Percentiles rank a stretch among this genome's conserved stretches.
Evolutionary conservation across 2,113 vertebrate genomes (phyloP).

Genomic region (Tonatia bakeri): DNA sequence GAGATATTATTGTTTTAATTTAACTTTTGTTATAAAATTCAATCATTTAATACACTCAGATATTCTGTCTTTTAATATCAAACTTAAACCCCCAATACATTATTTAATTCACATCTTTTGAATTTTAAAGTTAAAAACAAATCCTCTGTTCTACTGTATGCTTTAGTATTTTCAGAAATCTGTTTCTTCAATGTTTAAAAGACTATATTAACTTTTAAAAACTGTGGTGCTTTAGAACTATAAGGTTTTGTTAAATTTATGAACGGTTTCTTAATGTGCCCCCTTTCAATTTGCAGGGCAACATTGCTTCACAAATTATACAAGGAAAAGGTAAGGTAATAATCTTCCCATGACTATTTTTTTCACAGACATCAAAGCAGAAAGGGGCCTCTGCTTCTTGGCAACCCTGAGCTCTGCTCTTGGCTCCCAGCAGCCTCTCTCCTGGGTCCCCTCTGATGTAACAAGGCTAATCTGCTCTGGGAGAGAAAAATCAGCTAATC

Average conservation of each 20-base stretch:
- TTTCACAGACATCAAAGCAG: not conserved
- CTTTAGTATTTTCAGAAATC: not conserved
- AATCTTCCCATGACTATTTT: not conserved
- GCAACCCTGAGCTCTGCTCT: not conserved
- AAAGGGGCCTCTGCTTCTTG: not conserved
- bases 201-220: not conserved
- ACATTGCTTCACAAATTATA: not conserved
- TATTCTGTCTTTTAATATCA: not conserved
- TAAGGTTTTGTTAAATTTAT: not conserved
- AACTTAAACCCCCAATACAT: not conserved
- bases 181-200: not conserved
- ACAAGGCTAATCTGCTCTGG: not conserved
- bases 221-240: not conserved
- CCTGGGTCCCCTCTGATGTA: not conserved
- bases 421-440: not conserved
- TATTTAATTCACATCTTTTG: not conserved
- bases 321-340: slow-evolving; percentile 60
- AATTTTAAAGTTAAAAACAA: slow-evolving; percentile 9
- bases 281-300: slow-evolving; percentile 44
- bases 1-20: not conserved
- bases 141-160: not conserved
- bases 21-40: not conserved
- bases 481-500: not conserved
- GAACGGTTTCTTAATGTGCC: not conserved
- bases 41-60: not conserved